Evolutionary conservation across 1,140 invertebrate genomes (phyloP).

Genomic region (Archegozetes longisetosus): DNA sequence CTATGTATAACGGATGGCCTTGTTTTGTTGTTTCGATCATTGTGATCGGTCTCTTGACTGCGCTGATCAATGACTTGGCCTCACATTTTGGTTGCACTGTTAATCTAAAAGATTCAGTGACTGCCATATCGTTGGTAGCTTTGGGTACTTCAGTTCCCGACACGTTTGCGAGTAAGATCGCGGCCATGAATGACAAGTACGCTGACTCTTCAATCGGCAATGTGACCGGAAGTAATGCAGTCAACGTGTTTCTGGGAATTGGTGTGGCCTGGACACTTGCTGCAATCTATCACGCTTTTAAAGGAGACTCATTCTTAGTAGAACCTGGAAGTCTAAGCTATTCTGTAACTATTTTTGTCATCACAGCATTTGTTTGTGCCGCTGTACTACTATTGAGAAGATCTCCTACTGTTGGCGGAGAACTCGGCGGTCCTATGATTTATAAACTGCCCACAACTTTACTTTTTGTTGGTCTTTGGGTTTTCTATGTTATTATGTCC

Average conservation of each 20-base stretch:
- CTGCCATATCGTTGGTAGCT: constrained; percentile 89
- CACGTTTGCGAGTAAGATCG: constrained; percentile 96
- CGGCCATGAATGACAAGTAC: constrained; percentile 89
- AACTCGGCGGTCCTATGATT: constrained; percentile 67
- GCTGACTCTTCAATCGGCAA: constrained; percentile 96
- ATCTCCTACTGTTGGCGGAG: constrained; percentile 48
- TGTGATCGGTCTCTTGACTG: constrained; percentile 82
- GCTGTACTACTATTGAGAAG: constrained; percentile 59
- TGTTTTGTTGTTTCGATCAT: constrained; percentile 84
- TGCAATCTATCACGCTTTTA: constrained; percentile 25
- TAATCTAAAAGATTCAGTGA: constrained; percentile 86
- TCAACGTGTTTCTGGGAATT: constrained; percentile 65
- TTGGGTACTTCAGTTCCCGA: constrained; percentile 93
- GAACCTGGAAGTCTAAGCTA: constrained; percentile 37
- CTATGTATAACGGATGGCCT: constrained; percentile 72
- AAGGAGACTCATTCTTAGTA: constrained; percentile 29
- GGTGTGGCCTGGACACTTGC: constrained; percentile 38
- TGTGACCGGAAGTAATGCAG: constrained; percentile 96
- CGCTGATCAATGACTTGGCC: constrained; percentile 86
- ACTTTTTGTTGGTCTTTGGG: constrained; percentile 74
- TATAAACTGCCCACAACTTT: constrained; percentile 57
- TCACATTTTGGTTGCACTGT: constrained; percentile 92
- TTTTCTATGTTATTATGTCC: constrained; percentile 78
- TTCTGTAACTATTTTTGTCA: constrained; percentile 40
- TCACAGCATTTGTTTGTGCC: constrained; percentile 34